Evolutionary conservation across 1,140 invertebrate species (phyloP).

Genomic region (Drosophila novamexicana): DNA sequence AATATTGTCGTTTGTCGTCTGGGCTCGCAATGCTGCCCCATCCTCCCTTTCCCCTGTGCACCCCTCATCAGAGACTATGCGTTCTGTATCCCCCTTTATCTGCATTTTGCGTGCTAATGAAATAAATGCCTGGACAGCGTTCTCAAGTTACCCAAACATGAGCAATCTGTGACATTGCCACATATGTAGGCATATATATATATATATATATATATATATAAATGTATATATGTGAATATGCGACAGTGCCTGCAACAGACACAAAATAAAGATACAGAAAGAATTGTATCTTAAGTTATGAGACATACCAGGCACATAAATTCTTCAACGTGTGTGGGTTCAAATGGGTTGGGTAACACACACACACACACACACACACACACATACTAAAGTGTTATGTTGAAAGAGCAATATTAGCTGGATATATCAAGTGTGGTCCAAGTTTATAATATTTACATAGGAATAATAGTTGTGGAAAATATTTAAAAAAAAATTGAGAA

Average conservation of each 20-base stretch:
- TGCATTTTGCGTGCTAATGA: conserved; percentile 72
- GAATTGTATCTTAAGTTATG: conserved; percentile 64
- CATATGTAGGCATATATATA: background rate
- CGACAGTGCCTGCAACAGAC: conserved; percentile 17
- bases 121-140: conserved; percentile 76
- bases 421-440: background rate
- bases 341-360: conserved; percentile 16
- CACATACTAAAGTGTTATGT: conserved; percentile 5
- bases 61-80: background rate
- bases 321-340: conserved; percentile 79
- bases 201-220: background rate
- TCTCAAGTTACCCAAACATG: conserved; percentile 78
- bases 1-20: conserved; percentile 51
- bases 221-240: background rate
- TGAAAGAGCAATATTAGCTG: conserved; percentile 8
- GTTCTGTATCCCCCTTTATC: conserved; percentile 47
- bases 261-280: conserved; percentile 49
- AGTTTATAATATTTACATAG: no score
- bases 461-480: no score
- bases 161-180: conserved; percentile 72
- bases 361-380: conserved; percentile 2
- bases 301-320: conserved; percentile 65
- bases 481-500: no score
- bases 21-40: background rate
- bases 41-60: background rate